phyloP scores from a whole-genome alignment of 2,797 vertebrate genomes.

The Tapirus indicus region DNA sequence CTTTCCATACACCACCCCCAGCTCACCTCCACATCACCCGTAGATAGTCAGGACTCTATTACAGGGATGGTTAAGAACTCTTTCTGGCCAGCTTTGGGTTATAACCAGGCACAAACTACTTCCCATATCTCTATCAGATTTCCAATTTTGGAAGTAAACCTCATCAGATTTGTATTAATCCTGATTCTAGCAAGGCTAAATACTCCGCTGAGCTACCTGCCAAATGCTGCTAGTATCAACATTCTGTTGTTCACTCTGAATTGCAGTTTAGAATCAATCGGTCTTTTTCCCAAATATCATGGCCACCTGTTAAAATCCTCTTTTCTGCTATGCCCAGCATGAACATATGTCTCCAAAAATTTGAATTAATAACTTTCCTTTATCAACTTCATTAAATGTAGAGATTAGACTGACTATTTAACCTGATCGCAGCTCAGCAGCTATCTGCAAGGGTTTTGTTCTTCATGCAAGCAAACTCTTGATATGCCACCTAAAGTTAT shows the following conservation, averaged over 20 bases:
- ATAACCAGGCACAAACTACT: not conserved
- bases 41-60: not conserved
- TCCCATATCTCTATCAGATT: not conserved
- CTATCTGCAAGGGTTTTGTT: not conserved
- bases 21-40: not conserved
- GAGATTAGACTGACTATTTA: conserved; percentile 13
- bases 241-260: conserved; percentile 74
- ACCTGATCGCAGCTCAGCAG: conserved; percentile 41
- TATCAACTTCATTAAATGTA: not conserved
- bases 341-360: conserved; percentile 46
- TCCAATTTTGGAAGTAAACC: conserved; percentile 49
- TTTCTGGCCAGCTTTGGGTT: not conserved
- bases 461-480: conserved; percentile 45
- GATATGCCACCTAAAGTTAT: conserved; percentile 17
- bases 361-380: conserved; percentile 1
- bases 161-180: conserved; percentile 51
- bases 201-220: conserved; percentile 69
- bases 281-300: conserved; percentile 51
- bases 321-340: conserved; percentile 11
- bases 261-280: conserved; percentile 65
- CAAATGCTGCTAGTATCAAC: conserved; percentile 74
- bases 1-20: not conserved
- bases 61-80: not conserved
- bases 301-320: conserved; percentile 56
- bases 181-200: conserved; percentile 67